A percentile compares a stretch with the other conserved stretches of the same genome.
These are phyloP conservation scores for Leptonema lineaticorne DNA, from an alignment of 1,140 invertebrate species.

Conservation along the genomic window DNA sequence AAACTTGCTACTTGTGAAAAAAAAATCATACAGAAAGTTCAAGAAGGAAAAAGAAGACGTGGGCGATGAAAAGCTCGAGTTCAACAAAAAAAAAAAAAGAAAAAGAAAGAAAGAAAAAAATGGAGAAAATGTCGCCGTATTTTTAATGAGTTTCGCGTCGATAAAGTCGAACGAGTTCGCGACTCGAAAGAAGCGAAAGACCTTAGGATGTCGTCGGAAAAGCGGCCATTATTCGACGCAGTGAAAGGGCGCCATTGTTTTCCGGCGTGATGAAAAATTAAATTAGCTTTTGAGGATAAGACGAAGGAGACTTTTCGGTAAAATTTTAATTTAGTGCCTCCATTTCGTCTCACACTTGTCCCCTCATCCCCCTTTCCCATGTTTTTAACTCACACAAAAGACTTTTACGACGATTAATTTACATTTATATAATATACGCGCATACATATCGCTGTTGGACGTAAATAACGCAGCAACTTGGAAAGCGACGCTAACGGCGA, in stretches of 20 bases:
- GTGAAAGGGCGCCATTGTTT: conserved; percentile 9
- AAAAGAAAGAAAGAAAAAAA: too few species aligned
- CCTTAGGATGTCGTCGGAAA: background rate
- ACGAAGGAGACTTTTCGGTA: background rate
- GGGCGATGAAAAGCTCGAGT: too few species aligned
- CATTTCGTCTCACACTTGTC: too few species aligned
- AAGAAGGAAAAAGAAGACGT: too few species aligned
- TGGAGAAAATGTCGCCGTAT: too few species aligned
- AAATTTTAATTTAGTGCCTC: conserved; percentile 1
- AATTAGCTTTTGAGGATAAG: conserved; percentile 12
- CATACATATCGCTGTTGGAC: background rate
- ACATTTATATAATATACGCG: background rate
- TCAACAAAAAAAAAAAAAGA: too few species aligned
- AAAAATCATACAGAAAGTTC: too few species aligned
- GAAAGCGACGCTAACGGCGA: background rate
- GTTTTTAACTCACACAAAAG: background rate
- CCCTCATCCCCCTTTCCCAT: background rate
- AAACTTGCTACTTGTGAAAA: too few species aligned
- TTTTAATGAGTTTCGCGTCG: conserved; percentile 34
- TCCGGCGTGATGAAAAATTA: conserved; percentile 7
- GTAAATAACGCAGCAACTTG: background rate
- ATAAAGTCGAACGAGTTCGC: conserved; percentile 22
- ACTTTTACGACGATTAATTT: background rate
- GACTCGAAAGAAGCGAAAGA: background rate
- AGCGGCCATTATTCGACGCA: background rate